phyloP scores from a whole-genome alignment of 1,140 invertebrate genomes.

The Tribolium castaneum region DNA sequence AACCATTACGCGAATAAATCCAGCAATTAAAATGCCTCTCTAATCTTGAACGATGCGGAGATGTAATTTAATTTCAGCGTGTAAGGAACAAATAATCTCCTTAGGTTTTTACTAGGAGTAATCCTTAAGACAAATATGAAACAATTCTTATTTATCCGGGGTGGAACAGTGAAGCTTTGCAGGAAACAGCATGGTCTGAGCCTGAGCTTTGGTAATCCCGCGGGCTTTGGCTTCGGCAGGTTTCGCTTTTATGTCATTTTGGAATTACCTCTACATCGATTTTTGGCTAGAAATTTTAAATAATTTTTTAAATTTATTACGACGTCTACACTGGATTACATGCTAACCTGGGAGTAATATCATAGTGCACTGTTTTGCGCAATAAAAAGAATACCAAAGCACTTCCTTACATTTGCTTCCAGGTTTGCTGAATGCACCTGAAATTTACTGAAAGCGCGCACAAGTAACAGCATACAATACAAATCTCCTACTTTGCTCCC shows the following conservation, averaged over 20 bases:
- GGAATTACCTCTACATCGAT: neutral
- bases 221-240: constrained; percentile 32
- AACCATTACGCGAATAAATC: constrained; percentile 3
- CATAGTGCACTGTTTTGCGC: neutral
- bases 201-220: constrained; percentile 27
- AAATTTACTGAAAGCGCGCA: constrained; percentile 8
- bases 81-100: constrained; percentile 30
- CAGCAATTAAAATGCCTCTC: neutral
- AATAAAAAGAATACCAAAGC: constrained; percentile 13
- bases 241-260: constrained; percentile 33
- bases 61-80: constrained; percentile 28
- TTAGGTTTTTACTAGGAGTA: constrained; percentile 8
- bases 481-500: constrained; percentile 6
- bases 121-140: constrained; percentile 32
- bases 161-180: constrained; percentile 11
- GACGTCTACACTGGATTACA: neutral
- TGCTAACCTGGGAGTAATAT: neutral
- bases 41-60: neutral
- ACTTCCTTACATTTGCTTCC: constrained; percentile 9
- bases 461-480: neutral
- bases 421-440: constrained; percentile 15
- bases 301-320: constrained; percentile 4
- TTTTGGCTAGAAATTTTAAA: neutral
- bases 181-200: constrained; percentile 25
- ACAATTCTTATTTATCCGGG: constrained; percentile 31